Base-by-base conservation (phyloP, 2,113 vertebrate genomes). In the Clarias gariepinus region DNA sequence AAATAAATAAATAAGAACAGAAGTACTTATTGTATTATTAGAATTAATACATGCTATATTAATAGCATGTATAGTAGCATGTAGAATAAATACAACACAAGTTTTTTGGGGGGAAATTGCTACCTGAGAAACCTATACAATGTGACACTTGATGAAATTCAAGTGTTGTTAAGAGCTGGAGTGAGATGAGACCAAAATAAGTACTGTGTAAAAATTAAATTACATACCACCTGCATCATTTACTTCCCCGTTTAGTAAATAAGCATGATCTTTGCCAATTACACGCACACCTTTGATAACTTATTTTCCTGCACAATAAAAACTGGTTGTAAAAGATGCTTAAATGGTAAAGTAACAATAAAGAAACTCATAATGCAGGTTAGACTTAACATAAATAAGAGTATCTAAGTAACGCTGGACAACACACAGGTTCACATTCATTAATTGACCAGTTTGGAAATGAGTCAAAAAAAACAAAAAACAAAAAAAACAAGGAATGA, bases 401-500 rank as follows among this genome's bases (percentile, higher is more conserved):
- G 33, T 61, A 61, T 41, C 78, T 36, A 61, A 86, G 84, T 57
- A 66, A 30, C 23, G 15, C 16, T 60, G 25, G 64, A 63, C 68
- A 76, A 53, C 55, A 74, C n/a, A 53, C 53, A 71, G 30, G n/a
- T 69, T 47, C n/a, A 52, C 16, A 4, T 73, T 66, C 58, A 47
- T 7, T 61, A 57, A 52, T 21, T 52, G 71, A 15, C 33, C 61
- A 80, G 55, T 80, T 57, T 55, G 81, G 71, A 87, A 77, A 73
- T 71, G 52, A 87, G 61, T 58, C 25, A 9, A 80, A 83, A 89
- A 47, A 8, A 47, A 47, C 4, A 6, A 47, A 47, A 47, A 47
- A 47, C 66, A 78, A 89, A 84, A 84, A 85, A 86, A 89, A 78
- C 28, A 52, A 68, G 82, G 66, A 58, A 85, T 85, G 88, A 89